phyloP scores from a whole-genome alignment of 2,888 invertebrate species.

The Oasisia sp. region DNA sequence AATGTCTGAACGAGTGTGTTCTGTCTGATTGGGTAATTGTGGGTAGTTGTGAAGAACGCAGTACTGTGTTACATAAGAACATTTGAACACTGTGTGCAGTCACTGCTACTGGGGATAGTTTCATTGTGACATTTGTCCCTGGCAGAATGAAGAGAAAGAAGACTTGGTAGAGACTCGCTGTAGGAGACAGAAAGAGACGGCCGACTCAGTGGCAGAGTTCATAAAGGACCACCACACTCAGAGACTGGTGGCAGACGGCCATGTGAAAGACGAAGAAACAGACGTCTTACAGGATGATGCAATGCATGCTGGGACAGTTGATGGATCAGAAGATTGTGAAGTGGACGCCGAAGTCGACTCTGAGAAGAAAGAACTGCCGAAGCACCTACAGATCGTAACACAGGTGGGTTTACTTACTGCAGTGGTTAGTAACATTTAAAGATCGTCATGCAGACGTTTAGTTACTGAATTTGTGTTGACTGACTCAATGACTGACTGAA shows the following conservation, averaged over 20 bases:
- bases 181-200: not conserved
- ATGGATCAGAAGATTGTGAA: constrained; percentile 6
- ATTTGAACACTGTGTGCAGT: too few species aligned
- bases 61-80: not conserved
- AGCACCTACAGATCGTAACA: constrained; percentile 49
- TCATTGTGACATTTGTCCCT: not conserved
- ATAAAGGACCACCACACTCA: constrained; percentile 45
- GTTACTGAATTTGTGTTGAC: too few species aligned
- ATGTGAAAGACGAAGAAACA: constrained; percentile 36
- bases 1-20: too few species aligned
- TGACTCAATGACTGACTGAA: too few species aligned
- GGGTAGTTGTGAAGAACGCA: not conserved
- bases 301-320: constrained; percentile 26
- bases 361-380: constrained; percentile 41
- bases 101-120: not conserved
- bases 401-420: constrained; percentile 39
- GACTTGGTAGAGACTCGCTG: not conserved
- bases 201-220: constrained; percentile 37
- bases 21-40: too few species aligned
- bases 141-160: not conserved
- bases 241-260: constrained; percentile 44
- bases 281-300: not conserved
- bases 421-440: not conserved
- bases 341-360: not conserved
- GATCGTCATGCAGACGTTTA: not conserved